These are phyloP conservation scores for Gobiocypris rarus DNA, from an alignment of 2,113 vertebrate genomes.

Conservation along the genomic window DNA sequence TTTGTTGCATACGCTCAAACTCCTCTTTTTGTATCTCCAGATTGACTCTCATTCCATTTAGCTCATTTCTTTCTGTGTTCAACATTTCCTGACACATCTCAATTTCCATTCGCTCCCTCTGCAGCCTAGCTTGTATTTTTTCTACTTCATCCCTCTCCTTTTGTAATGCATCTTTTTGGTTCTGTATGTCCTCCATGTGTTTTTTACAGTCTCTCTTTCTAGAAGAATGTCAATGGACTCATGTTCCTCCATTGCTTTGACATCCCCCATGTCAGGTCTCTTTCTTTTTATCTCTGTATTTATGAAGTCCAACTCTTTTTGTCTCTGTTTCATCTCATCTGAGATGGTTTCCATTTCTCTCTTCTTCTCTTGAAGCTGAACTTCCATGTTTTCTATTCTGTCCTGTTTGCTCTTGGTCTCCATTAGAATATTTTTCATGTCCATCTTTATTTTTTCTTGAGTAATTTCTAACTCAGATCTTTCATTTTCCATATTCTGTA, in stretches of 20 bases:
- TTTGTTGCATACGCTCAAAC: constrained; percentile 14
- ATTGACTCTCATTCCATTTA: not conserved
- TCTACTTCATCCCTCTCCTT: constrained; percentile 33
- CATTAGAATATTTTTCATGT: not conserved
- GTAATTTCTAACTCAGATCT: constrained; percentile 30
- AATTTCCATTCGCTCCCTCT: constrained; percentile 6
- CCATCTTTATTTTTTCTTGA: not conserved
- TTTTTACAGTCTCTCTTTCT: constrained; percentile 1
- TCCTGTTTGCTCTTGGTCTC: constrained; percentile 18
- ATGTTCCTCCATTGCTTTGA: constrained; percentile 1
- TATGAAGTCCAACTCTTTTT: constrained; percentile 23
- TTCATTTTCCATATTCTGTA: constrained; percentile 42
- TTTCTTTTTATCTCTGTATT: constrained; percentile 1
- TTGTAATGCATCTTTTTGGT: constrained; percentile 6
- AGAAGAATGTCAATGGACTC: not conserved
- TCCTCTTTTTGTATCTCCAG: constrained; percentile 30
- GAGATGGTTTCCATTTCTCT: constrained; percentile 5
- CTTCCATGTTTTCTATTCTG: not conserved
- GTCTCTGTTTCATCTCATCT: constrained; percentile 3
- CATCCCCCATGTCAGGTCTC: not conserved
- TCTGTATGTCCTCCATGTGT: constrained; percentile 1
- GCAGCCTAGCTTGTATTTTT: not conserved
- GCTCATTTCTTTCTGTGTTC: constrained; percentile 27
- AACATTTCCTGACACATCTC: not conserved
- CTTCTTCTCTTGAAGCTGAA: constrained; percentile 25